Evolutionary conservation across 1,140 invertebrate species (phyloP).

Genomic region (Notospermus geniculatus): DNA sequence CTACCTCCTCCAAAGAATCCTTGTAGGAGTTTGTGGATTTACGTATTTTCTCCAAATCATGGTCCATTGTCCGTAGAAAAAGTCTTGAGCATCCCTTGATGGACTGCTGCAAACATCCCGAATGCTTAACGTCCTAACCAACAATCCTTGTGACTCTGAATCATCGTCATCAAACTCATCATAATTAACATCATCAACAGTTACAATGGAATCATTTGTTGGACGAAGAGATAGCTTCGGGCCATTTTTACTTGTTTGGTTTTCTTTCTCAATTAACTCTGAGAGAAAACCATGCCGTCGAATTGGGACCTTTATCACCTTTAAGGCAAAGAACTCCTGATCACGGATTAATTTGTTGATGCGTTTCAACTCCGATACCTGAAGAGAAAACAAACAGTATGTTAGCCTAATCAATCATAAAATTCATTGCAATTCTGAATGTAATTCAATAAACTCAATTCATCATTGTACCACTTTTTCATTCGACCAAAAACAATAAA

Average conservation of each 20-base stretch:
- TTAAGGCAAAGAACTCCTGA: conserved; percentile 45
- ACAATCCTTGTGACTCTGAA: conserved; percentile 34
- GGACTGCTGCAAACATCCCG: conserved; percentile 31
- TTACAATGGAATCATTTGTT: conserved; percentile 13
- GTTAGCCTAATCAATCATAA: too few species aligned
- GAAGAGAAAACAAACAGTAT: conserved; percentile 18
- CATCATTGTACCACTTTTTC: too few species aligned
- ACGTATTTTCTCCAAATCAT: conserved; percentile 38
- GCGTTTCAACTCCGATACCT: conserved; percentile 49
- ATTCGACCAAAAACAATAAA: too few species aligned
- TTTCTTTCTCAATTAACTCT: conserved; percentile 26
- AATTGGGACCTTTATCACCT: conserved; percentile 44
- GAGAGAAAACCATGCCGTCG: conserved; percentile 35
- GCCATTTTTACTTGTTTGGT: neutral
- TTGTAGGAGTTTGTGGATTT: conserved; percentile 25
- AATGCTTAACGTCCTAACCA: conserved; percentile 44
- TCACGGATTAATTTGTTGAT: conserved; percentile 47
- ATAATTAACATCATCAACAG: conserved; percentile 16
- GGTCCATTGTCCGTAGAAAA: conserved; percentile 43
- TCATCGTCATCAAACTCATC: conserved; percentile 26
- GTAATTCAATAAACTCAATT: too few species aligned
- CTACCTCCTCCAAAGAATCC: conserved; percentile 41
- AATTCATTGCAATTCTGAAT: too few species aligned
- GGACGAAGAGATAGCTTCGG: neutral
- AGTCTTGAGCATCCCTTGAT: conserved; percentile 36